Percentiles rank a stretch among this genome's conserved stretches.
Conservation (phyloP, 2,113 vertebrate genomes). For the Sebastes schlegelii region DNA sequence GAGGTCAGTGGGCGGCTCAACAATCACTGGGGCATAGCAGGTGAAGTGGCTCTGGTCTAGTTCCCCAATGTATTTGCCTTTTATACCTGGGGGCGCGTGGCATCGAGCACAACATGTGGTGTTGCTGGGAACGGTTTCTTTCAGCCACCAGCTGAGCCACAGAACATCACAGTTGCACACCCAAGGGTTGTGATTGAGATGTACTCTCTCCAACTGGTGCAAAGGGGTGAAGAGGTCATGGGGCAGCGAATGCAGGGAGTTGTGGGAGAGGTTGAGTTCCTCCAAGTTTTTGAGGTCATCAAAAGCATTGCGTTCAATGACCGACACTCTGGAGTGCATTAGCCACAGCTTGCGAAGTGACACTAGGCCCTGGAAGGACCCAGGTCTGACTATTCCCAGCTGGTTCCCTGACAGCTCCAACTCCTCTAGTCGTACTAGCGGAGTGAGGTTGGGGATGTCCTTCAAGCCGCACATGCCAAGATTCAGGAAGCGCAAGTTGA, state of each 20-base stretch:
- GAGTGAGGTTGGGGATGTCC: slow-evolving; percentile 96
- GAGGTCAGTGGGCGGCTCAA: slow-evolving; percentile 95
- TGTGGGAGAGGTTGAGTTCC: slow-evolving; percentile 96
- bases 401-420: slow-evolving; percentile 95
- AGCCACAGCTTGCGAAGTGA: slow-evolving; percentile 94
- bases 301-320: slow-evolving; percentile 97
- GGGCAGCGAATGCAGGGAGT: slow-evolving; percentile 94
- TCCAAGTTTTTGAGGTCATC: slow-evolving; percentile 97
- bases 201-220: slow-evolving; percentile 93
- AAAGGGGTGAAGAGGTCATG: slow-evolving; percentile 97
- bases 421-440: slow-evolving; percentile 92
- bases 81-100: slow-evolving; percentile 91
- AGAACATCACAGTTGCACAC: slow-evolving; percentile 97
- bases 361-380: slow-evolving; percentile 95
- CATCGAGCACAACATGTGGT: slow-evolving; percentile 97
- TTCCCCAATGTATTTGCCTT: slow-evolving; percentile 94
- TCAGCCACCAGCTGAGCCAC: slow-evolving; percentile 98
- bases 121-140: slow-evolving; percentile 96
- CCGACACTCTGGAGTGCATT: slow-evolving; percentile 95
- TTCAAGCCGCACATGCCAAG: slow-evolving; percentile 97
- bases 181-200: slow-evolving; percentile 98
- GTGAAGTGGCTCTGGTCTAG: slow-evolving; percentile 96
- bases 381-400: slow-evolving; percentile 90
- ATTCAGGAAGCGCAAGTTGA: slow-evolving; percentile 96
- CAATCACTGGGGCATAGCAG: slow-evolving; percentile 97